These are phyloP conservation scores for Dyspetes luteomarginatus DNA, from an alignment of 2,888 invertebrate genomes.

Conservation along the genomic window DNA sequence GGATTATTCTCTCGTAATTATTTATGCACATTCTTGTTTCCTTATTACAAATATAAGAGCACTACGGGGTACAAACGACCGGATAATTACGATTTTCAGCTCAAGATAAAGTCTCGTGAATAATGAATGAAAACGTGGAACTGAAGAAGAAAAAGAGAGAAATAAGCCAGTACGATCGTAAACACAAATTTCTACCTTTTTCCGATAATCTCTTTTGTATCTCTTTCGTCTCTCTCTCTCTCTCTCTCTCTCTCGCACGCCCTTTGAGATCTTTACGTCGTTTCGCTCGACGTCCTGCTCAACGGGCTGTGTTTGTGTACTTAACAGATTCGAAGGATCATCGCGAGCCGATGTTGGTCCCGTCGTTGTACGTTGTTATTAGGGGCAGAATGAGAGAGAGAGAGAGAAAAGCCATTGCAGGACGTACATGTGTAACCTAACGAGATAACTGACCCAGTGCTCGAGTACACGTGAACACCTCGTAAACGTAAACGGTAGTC, in stretches of 20 bases:
- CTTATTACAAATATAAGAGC: background rate
- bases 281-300: constrained; percentile 17
- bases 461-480: constrained; percentile 52
- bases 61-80: background rate
- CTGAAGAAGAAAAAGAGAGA: background rate
- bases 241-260: background rate
- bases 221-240: constrained; percentile 14
- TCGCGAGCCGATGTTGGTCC: background rate
- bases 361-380: background rate
- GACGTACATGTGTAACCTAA: background rate
- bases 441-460: constrained; percentile 68
- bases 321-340: constrained; percentile 71
- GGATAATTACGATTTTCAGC: constrained; percentile 17
- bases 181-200: constrained; percentile 38
- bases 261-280: constrained; percentile 11
- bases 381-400: background rate
- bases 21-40: background rate
- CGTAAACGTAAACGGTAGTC: constrained; percentile 43
- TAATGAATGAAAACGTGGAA: constrained; percentile 21
- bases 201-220: constrained; percentile 55
- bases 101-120: constrained; percentile 14
- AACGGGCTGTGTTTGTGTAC: constrained; percentile 69
- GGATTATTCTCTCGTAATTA: background rate
- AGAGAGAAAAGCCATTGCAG: background rate
- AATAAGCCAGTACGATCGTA: constrained; percentile 8